Percentiles rank a stretch among this genome's conserved stretches.
Evolutionary conservation across 2,888 invertebrate species (phyloP).

Genomic region (Leucozona laternaria): DNA sequence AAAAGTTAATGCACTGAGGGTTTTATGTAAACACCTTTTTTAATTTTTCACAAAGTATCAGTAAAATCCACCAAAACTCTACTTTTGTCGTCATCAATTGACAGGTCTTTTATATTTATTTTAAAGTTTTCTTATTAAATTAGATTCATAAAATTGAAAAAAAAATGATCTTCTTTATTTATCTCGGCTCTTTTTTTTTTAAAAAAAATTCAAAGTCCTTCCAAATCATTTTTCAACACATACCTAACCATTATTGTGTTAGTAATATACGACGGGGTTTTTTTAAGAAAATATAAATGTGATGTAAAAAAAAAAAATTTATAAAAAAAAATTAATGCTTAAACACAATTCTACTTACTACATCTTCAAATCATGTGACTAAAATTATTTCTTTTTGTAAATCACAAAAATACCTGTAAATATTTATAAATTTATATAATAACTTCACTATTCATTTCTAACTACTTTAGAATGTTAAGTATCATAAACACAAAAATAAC

Average conservation of each 20-base stretch:
- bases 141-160: not conserved
- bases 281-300: constrained; percentile 28
- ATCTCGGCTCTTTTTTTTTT: not conserved
- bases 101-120: not conserved
- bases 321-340: constrained; percentile 6
- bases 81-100: no score
- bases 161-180: not conserved
- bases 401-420: constrained; percentile 58
- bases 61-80: no score
- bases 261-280: constrained; percentile 29
- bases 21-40: no score
- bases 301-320: constrained; percentile 33
- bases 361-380: constrained; percentile 25
- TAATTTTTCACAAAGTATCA: not conserved
- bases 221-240: not conserved
- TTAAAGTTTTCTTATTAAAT: not conserved
- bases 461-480: constrained; percentile 49
- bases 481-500: constrained; percentile 28
- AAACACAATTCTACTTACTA: constrained; percentile 4
- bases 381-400: constrained; percentile 54
- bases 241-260: constrained; percentile 24
- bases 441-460: constrained; percentile 49
- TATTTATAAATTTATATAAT: constrained; percentile 42
- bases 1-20: no score
- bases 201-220: not conserved